Evolutionary conservation across 2,888 invertebrate genomes (phyloP).

Genomic region (Galeopsomyia nigrocyanea): DNA sequence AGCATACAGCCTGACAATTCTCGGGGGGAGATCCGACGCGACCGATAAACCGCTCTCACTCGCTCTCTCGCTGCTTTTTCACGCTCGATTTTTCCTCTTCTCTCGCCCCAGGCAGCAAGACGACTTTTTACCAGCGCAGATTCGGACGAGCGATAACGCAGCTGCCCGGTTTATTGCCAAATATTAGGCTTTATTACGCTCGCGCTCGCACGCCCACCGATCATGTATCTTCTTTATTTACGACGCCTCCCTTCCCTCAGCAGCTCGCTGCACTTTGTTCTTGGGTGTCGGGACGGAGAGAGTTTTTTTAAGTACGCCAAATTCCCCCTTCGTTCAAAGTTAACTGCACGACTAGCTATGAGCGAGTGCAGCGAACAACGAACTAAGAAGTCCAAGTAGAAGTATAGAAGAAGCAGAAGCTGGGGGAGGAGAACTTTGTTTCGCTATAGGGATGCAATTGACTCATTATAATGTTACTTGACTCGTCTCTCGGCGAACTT

Average conservation of each 20-base stretch:
- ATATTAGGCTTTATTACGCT: conserved; percentile 43
- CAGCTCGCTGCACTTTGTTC: neutral
- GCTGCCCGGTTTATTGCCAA: conserved; percentile 27
- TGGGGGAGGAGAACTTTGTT: conserved; percentile 13
- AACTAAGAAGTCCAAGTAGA: too few species aligned
- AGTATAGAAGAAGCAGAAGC: neutral
- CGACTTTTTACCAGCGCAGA: conserved; percentile 13
- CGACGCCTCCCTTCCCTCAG: conserved; percentile 10
- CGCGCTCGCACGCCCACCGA: conserved; percentile 8
- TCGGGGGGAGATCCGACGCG: conserved; percentile 11
- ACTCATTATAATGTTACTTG: conserved; percentile 41
- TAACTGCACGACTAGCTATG: neutral
- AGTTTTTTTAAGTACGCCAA: conserved; percentile 27
- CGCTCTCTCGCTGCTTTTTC: conserved; percentile 30
- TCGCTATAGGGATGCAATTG: conserved; percentile 33
- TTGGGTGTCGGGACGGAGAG: neutral
- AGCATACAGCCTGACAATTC: conserved; percentile 25
- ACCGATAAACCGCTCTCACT: conserved; percentile 39
- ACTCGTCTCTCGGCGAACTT: conserved; percentile 16
- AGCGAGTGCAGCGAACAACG: too few species aligned
- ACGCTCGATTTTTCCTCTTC: conserved; percentile 29
- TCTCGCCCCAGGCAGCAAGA: neutral
- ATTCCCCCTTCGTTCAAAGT: conserved; percentile 15
- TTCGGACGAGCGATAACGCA: conserved; percentile 17
- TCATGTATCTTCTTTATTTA: conserved; percentile 39